Evolutionary conservation across 2,113 vertebrate species (phyloP).

Genomic region (Lynx canadensis): DNA sequence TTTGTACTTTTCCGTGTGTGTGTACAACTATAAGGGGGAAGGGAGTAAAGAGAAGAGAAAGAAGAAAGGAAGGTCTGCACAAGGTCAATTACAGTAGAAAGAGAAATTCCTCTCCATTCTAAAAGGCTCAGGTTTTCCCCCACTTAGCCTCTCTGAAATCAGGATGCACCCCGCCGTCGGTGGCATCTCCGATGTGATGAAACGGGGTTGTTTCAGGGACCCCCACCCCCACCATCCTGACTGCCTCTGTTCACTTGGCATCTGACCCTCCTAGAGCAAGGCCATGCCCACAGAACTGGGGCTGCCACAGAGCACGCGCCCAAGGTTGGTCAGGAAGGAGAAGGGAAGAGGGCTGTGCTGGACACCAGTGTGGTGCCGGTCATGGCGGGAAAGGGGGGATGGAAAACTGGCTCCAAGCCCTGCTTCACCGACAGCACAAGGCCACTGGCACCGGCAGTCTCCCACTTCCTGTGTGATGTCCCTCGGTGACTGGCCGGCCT

Average conservation of each 20-base stretch:
- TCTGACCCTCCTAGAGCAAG: neutral
- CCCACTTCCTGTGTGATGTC: fast-evolving
- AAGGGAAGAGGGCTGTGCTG: neutral
- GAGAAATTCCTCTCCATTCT: neutral
- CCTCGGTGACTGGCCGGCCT: neutral
- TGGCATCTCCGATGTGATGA: neutral
- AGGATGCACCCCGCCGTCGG: neutral
- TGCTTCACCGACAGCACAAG: fast-evolving
- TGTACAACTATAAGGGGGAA: neutral
- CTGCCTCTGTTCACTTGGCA: neutral
- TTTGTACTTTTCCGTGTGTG: neutral
- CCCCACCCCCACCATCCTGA: neutral
- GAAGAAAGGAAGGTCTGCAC: neutral
- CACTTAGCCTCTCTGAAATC: neutral
- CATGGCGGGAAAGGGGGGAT: fast-evolving
- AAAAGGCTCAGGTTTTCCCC: neutral
- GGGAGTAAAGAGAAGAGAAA: neutral
- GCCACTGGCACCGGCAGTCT: neutral
- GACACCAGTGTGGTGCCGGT: fast-evolving
- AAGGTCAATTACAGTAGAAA: neutral
- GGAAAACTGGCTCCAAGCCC: neutral
- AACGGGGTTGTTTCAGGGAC: neutral
- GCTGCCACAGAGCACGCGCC: neutral
- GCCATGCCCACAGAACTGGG: neutral
- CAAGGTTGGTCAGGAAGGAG: neutral